Evolutionary conservation across 2,797 vertebrate species (phyloP), one percentile per base, ranked within the genome.

Genomic region (Enteromius mattozi): DNA sequence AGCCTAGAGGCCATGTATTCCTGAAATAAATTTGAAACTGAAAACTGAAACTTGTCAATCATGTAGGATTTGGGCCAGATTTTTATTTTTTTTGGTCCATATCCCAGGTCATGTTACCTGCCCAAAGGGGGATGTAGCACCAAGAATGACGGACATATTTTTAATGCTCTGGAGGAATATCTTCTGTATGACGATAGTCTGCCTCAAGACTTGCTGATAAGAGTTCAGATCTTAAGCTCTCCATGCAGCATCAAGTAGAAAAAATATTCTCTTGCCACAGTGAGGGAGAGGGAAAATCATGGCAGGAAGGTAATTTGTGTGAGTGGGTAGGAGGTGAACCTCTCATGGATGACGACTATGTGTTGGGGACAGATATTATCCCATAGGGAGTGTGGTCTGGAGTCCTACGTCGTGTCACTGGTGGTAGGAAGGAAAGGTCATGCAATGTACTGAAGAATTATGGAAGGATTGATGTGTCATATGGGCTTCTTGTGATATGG

Each of bases 351-450:
- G 59, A n/a, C 49, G 24, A 6, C 40, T 37, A 47, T n/a, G 75
- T 17, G 30, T 16, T 59, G 54, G 49, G 42, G n/a, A 12, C 69
- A 54, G 30, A 81, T 51, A 37, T 68, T 56, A 63, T 33, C 56
- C 69, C 47, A 47, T 76, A 27, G 10, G 17, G 40, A 66, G 24
- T 37, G 33, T 77, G 69, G 24, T 69, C 21, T 59, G 6, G 16
- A 77, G 5, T 35, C n/a, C 21, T 74, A 9, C 59, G 49, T n/a
- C 6, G 47, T 68, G 74, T 61, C 54, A 61, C 68, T 13, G 30
- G 78, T 65, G 84, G 79, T 35, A 80, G 35, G 24, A 77, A 35
- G 61, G 45, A 86, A 82, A 78, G 14, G 72, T 82, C 61, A 86
- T 42, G 35, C 70, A 42, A 74, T 37, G 40, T 76, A 27, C 72